These are phyloP conservation scores for Bombus superbus DNA, from an alignment of 1,140 invertebrate species.

Conservation along the genomic window DNA sequence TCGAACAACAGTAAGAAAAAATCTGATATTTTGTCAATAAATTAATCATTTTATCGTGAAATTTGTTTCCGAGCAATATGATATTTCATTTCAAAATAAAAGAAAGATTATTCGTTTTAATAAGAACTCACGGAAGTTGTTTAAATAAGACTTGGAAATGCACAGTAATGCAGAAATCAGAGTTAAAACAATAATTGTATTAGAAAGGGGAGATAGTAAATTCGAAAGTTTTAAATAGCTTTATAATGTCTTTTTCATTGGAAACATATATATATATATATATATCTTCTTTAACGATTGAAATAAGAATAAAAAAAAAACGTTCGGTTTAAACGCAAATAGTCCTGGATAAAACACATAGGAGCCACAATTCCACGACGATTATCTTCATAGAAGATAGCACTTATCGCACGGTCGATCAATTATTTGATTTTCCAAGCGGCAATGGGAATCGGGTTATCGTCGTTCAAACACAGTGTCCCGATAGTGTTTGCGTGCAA, in stretches of 20 bases:
- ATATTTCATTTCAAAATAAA: too few species aligned
- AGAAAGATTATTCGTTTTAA: too few species aligned
- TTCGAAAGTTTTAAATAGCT: too few species aligned
- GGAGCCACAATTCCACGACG: neutral
- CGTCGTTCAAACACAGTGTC: neutral
- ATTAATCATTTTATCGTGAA: too few species aligned
- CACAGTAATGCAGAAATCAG: too few species aligned
- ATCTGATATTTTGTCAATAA: neutral
- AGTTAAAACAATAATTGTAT: too few species aligned
- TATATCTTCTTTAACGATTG: neutral
- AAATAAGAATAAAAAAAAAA: neutral
- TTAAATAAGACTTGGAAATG: too few species aligned
- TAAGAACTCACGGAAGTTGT: too few species aligned
- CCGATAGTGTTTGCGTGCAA: neutral
- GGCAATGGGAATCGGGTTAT: slow-evolving; percentile 17
- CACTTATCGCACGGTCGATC: slow-evolving; percentile 3
- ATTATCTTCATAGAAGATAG: slow-evolving; percentile 1
- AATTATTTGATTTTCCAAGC: neutral
- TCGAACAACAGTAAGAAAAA: neutral
- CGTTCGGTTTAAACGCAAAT: neutral
- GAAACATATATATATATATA: neutral
- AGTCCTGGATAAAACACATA: neutral
- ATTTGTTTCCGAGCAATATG: too few species aligned
- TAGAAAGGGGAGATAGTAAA: too few species aligned
- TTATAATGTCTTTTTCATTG: neutral